A percentile compares a stretch with the other conserved stretches of the same genome.
These are phyloP conservation scores for Ictalurus furcatus DNA, from an alignment of 2,113 vertebrate genomes.

Conservation along the genomic window DNA sequence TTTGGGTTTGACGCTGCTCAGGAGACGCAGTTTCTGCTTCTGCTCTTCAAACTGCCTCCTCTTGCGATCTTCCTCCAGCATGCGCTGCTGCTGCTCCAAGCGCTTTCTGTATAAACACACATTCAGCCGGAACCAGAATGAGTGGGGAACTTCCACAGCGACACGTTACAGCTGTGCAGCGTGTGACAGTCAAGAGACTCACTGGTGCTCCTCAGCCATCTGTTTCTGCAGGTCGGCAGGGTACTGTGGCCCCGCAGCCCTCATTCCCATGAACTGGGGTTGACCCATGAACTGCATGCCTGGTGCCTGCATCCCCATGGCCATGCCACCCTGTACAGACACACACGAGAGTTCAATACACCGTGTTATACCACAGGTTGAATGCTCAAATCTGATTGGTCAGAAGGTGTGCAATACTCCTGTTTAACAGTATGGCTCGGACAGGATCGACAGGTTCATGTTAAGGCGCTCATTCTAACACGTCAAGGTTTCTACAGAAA, in stretches of 20 bases:
- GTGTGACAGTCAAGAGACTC: conserved; percentile 64
- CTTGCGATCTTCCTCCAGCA: conserved; percentile 96
- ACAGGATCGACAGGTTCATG: neutral
- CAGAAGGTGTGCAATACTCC: neutral
- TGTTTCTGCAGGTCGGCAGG: conserved; percentile 93
- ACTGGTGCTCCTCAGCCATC: conserved; percentile 97
- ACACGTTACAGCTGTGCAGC: neutral
- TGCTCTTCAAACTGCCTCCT: conserved; percentile 97
- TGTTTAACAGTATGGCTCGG: neutral
- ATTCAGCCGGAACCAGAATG: neutral
- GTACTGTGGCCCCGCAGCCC: conserved; percentile 83
- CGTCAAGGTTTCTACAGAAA: neutral
- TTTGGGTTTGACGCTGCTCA: conserved; percentile 98
- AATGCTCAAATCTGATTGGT: neutral
- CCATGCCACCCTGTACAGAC: conserved; percentile 82
- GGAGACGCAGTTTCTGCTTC: conserved; percentile 93
- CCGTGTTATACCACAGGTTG: neutral
- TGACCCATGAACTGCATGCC: conserved; percentile 91
- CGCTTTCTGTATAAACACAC: conserved; percentile 73
- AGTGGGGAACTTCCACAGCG: neutral
- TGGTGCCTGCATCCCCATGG: conserved; percentile 84
- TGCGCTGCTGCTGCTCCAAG: conserved; percentile 94
- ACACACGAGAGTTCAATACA: neutral
- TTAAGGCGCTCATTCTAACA: neutral
- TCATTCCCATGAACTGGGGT: conserved; percentile 87